Conservation (phyloP, 2,113 vertebrate genomes). For the Epinephelus cyanopodus region DNA sequence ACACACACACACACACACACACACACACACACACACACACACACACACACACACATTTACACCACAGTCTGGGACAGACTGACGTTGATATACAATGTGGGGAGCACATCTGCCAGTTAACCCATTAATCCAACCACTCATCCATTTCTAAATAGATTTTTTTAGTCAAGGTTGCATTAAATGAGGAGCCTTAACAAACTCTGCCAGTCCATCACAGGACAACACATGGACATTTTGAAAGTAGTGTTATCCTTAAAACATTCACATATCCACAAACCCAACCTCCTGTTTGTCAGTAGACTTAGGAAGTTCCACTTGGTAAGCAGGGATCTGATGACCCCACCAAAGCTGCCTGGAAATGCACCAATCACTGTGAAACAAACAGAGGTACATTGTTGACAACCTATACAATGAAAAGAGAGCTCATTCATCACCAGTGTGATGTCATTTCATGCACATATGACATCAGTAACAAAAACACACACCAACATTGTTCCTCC, state of each 20-base stretch:
- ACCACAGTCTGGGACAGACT: neutral
- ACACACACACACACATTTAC: rapidly evolving
- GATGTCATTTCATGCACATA: constrained; percentile 20
- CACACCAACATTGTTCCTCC: neutral
- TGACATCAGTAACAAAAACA: constrained; percentile 12
- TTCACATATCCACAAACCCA: neutral
- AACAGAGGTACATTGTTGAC: constrained; percentile 56
- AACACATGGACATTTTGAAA: neutral
- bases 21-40: neutral
- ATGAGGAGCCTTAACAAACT: neutral
- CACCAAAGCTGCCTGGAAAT: constrained; percentile 89
- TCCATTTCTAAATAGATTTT: neutral
- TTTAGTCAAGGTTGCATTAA: neutral
- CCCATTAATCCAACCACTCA: neutral
- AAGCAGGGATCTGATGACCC: constrained; percentile 89
- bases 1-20: neutral
- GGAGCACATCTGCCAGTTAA: no score
- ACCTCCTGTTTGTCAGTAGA: constrained; percentile 70
- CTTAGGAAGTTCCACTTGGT: constrained; percentile 75
- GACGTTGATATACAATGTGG: neutral
- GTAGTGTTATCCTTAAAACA: neutral
- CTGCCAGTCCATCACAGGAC: neutral
- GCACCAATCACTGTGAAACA: constrained; percentile 86
- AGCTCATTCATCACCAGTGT: constrained; percentile 44
- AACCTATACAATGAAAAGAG: constrained; percentile 33